Evolutionary conservation across 2,888 invertebrate genomes (phyloP).

Genomic region (Acronicta psi): DNA sequence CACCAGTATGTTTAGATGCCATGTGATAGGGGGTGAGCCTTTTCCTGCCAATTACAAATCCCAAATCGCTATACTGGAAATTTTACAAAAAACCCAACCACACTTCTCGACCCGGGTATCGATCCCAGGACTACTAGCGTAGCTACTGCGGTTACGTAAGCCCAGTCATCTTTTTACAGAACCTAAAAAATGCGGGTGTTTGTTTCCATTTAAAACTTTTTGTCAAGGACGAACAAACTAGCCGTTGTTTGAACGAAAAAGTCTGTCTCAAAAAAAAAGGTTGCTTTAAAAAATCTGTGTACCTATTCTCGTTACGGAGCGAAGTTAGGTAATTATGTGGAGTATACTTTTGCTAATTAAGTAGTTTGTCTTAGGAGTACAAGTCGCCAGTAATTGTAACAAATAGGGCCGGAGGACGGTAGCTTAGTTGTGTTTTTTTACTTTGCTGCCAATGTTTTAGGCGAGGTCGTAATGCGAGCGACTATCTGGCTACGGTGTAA

Average conservation of each 20-base stretch:
- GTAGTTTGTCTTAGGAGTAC: conserved; percentile 62
- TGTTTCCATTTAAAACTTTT: not conserved
- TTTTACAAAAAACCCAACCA: too few species aligned
- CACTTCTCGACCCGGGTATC: too few species aligned
- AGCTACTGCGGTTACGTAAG: too few species aligned
- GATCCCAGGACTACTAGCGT: too few species aligned
- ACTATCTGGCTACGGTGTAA: not conserved
- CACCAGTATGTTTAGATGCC: too few species aligned
- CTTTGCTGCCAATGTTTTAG: not conserved
- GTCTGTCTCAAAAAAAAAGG: not conserved
- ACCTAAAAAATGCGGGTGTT: not conserved
- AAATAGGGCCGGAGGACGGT: conserved; percentile 47
- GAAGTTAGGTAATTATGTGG: conserved; percentile 34
- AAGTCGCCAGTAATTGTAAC: conserved; percentile 62
- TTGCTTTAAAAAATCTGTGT: not conserved
- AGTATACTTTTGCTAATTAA: conserved; percentile 63
- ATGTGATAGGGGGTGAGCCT: too few species aligned
- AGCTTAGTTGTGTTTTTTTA: conserved; percentile 10
- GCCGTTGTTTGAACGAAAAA: conserved; percentile 1
- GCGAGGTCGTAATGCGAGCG: not conserved
- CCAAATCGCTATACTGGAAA: too few species aligned
- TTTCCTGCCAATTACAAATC: too few species aligned
- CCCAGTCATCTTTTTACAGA: not conserved
- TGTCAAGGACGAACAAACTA: not conserved
- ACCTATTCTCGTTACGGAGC: conserved; percentile 14